Evolutionary conservation across 2,888 invertebrate species (phyloP), one percentile per base, ranked within the genome.

Genomic region (Nysson spinosus): DNA sequence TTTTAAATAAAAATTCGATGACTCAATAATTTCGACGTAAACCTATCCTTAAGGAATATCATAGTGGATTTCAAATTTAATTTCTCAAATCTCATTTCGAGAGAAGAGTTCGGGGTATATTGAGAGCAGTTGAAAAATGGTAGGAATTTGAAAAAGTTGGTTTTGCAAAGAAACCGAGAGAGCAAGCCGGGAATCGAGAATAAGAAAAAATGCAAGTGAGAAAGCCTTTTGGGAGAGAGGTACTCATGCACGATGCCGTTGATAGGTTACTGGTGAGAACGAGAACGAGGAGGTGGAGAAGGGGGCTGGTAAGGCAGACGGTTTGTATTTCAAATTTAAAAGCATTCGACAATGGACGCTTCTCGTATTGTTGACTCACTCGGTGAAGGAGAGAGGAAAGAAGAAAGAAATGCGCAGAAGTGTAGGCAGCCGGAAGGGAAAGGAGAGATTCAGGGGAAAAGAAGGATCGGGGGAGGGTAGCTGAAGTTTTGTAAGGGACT

Each of bases 261-360:
- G 69, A 66, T 69, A 62, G 49, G 68, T 64, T 52, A 49, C 9
- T n/a, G 24, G 35, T 32, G 42, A 42, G 46, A 37, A 55, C 39
- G 44, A 50, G 39, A 51, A 30, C 24, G 43, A 19, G 24, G 50
- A 56, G 47, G 46, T 35, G 51, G 49, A 20, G 49, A 54, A 46
- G 43, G 42, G 52, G 60, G 54, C 61, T 44, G 72, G 71, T 69
- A 79, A 79, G 78, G 78, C 77, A 82, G 84, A 84, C 79, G 79
- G 83, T 85, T 84, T 85, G 83, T 84, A 82, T 85, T 85, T 83
- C 80, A 83, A 85, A 85, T 84, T 85, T 85, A 85, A 85, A 86
- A 86, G 85, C 85, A 85, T 85, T 83, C 80, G 84, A 84, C 86
- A 86, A 85, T 85, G 79, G 82, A 75, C 74, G 80, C 77, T 83